Base-by-base conservation (phyloP, 2,797 vertebrate species). In the Aythya fuligula region DNA sequence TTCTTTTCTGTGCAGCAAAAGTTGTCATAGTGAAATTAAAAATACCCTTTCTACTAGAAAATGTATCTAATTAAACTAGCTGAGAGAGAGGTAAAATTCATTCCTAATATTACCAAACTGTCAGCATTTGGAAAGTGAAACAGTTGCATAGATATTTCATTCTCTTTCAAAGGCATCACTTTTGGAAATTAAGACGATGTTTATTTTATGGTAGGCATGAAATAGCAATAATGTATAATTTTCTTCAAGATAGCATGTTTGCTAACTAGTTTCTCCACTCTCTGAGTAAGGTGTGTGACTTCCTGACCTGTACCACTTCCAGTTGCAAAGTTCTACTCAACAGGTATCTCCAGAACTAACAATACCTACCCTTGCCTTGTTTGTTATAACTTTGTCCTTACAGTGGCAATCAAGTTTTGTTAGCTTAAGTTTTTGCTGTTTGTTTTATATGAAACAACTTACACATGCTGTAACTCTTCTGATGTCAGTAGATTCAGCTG, bases 341-440 rank as follows among this genome's bases (percentile, higher is more conserved):
- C 3, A 57, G 17, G 21, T 65, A 1, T 43, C 43, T 71, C 85
- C 38, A 4, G 4, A 85, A 92, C 64, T 61, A 85, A 49, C 24
- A 28, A 15, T 62, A 30, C 22, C 45, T 80, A 60, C 16, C 8
- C 30, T 56, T 54, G 24, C 30, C 45, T 92, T 91, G 41, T 21
- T 85, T 87, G 32, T 51, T 89, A 4, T 34, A 19, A 62, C 54
- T 91, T 87, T 77, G 65, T 81, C 70, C 51, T 95, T 91, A 51
- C 34, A 70, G 43, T 19, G 32, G 19, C 60, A 71, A 78, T 73
- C 51, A 85, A 58, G 38, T 83, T 95, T 80, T 91, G 86, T 76
- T 84, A 70, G 82, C 58, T 89, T 70, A 71, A 89, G 32, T 24
- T 82, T 96, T 70, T 92, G 7, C 39, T 64, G 15, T 71, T 89